Evolutionary conservation across 2,113 vertebrate species (phyloP).

Genomic region (Plecotus auritus): DNA sequence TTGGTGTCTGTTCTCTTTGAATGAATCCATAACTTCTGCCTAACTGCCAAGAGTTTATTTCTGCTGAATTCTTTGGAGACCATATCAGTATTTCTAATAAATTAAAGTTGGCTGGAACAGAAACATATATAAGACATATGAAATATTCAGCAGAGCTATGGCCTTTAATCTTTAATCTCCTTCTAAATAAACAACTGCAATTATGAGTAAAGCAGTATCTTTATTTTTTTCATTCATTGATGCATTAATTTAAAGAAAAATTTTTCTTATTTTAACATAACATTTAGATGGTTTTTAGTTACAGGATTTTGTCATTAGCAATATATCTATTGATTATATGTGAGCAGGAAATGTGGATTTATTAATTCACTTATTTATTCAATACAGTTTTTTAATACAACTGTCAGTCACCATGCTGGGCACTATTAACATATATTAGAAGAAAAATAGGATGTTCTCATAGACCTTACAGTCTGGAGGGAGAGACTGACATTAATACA

Average conservation of each 20-base stretch:
- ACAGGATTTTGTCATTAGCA: background rate
- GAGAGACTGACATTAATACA: background rate
- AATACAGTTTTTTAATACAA: background rate
- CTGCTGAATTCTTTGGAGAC: background rate
- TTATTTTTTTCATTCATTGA: background rate
- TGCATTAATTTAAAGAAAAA: background rate
- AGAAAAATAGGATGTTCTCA: background rate
- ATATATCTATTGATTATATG: background rate
- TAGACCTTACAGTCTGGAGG: background rate
- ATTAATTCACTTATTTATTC: background rate
- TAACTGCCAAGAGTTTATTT: background rate
- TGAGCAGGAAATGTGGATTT: background rate
- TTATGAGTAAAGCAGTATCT: background rate
- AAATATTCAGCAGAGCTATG: background rate
- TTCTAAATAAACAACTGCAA: background rate
- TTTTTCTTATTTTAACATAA: background rate
- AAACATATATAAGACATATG: background rate
- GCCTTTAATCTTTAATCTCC: background rate
- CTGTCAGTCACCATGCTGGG: background rate
- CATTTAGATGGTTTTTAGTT: background rate
- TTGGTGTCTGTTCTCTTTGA: background rate
- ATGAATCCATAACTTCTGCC: background rate
- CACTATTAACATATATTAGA: background rate
- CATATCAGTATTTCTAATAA: background rate
- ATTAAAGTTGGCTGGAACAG: background rate